Conservation (phyloP, 2,888 invertebrate genomes). For the Eubasilissa splendida region DNA sequence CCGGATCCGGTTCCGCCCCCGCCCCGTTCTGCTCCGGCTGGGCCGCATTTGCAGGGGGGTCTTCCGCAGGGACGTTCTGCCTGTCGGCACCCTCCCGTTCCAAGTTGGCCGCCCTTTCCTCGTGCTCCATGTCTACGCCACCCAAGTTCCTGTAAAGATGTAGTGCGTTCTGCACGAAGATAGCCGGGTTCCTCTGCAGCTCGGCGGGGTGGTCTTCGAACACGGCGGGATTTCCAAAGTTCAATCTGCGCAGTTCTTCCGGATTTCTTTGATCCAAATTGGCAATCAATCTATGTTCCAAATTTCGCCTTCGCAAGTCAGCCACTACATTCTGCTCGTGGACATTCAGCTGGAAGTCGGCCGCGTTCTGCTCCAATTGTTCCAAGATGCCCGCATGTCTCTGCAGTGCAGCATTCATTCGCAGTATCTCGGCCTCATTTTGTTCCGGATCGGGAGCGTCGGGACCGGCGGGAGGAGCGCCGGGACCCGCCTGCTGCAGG, state of each 20-base stretch:
- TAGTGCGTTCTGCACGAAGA: not conserved
- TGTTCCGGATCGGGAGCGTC: no score
- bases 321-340: no score
- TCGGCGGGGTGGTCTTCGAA: not conserved
- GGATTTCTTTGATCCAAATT: conserved; percentile 3
- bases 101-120: not conserved
- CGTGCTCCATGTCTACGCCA: not conserved
- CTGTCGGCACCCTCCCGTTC: not conserved
- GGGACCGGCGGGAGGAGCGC: no score
- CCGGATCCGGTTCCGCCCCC: not conserved
- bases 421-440: no score
- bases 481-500: no score
- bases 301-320: no score
- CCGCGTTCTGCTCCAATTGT: no score
- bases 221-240: not conserved
- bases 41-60: conserved; percentile 1
- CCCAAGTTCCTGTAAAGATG: not conserved
- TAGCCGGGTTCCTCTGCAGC: conserved; percentile 5
- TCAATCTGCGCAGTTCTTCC: not conserved
- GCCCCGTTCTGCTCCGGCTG: conserved; percentile 15
- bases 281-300: not conserved
- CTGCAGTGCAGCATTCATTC: no score
- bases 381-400: no score
- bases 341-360: no score
- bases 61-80: not conserved